Evolutionary conservation across 2,888 invertebrate species (phyloP).

Genomic region (Dione vanillae): DNA sequence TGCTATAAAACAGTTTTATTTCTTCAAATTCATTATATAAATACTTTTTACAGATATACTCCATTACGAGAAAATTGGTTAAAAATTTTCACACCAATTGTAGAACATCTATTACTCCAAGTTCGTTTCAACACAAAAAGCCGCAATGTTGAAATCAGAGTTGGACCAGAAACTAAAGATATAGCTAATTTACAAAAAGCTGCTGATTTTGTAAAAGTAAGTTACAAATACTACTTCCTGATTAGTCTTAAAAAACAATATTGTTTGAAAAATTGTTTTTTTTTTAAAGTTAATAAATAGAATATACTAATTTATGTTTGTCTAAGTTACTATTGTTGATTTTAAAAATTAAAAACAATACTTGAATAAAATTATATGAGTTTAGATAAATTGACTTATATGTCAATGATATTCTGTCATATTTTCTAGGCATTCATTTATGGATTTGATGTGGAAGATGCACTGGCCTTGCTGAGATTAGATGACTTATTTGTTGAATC

Average conservation of each 20-base stretch:
- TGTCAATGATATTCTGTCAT: no score
- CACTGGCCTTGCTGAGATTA: constrained; percentile 95
- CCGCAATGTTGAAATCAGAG: constrained; percentile 94
- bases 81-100: constrained; percentile 97
- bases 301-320: no score
- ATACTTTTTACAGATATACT: constrained; percentile 86
- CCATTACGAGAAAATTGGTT: constrained; percentile 98
- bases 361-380: no score
- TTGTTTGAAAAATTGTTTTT: no score
- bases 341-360: no score
- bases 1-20: background rate
- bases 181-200: constrained; percentile 97
- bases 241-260: no score
- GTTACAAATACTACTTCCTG: background rate
- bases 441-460: constrained; percentile 99
- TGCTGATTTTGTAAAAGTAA: constrained; percentile 96
- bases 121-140: constrained; percentile 96
- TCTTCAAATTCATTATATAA: background rate
- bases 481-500: constrained; percentile 99
- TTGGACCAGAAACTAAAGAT: constrained; percentile 90
- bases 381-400: no score
- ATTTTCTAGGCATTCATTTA: constrained; percentile 91
- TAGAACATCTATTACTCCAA: constrained; percentile 97
- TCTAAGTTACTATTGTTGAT: no score
- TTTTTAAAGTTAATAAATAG: no score